Base-by-base conservation (phyloP, 2,113 vertebrate genomes). In the Asarcornis scutulata region DNA sequence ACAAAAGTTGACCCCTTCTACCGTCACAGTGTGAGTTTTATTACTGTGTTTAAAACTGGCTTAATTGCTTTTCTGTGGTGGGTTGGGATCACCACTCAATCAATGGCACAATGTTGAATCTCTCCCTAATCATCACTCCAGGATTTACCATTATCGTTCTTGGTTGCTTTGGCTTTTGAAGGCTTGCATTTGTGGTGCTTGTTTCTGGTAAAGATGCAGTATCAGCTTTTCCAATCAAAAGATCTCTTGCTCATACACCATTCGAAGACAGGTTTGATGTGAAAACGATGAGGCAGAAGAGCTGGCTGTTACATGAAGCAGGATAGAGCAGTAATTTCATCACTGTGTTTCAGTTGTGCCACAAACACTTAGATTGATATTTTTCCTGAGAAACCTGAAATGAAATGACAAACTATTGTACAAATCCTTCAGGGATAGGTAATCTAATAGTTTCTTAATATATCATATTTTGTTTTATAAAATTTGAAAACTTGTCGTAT, bases 1-100 rank as follows among this genome's bases (percentile, higher is more conserved):
- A 99, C 99, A 97, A 99, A 99, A 99, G 99, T 99, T 94, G 99
- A 99, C 98, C 99, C 99, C 96, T 99, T 99, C 99, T 99, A 99
- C 99, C 98, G 99, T 98, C 99, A 99, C 99, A 99, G 99, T 97
- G 99, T 99, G 98, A 99, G 99, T 99, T 98, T 88, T 46, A 32
- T 84, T 97, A 62, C 96, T 96, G 81, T 95, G 84, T 97, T 97
- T 85, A 88, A 96, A 79, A 96, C 89, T 86, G 87, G 55, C 91
- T 97, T 97, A 40, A 92, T 91, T 73, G 86, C 97, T 96, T 97
- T 96, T 96, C 94, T 96, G 91, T 97, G 74, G 86, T 89, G 97
- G 97, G 96, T 91, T 91, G 88, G 96, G 94, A 83, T 97, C 97
- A 91, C 94, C 89, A 88, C 91, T 95, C 96, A 58, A 3, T 95